A percentile compares a stretch with the other conserved stretches of the same genome.
These are phyloP conservation scores for Lucilia cuprina DNA, from an alignment of 1,140 invertebrate genomes.

Conservation along the genomic window DNA sequence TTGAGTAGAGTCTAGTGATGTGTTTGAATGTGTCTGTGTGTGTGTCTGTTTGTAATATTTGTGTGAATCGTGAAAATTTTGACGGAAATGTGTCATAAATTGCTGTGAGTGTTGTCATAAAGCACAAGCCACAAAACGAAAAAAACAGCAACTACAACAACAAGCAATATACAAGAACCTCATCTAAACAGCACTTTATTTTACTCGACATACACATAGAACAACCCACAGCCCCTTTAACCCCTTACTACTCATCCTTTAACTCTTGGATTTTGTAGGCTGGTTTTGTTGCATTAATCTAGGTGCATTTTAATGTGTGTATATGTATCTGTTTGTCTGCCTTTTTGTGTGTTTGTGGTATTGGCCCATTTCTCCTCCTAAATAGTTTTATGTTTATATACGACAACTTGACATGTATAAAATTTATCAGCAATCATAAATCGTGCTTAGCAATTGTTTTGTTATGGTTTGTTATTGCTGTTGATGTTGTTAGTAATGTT, in stretches of 20 bases:
- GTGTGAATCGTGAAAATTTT: constrained; percentile 52
- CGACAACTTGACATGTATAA: constrained; percentile 36
- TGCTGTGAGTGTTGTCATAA: constrained; percentile 50
- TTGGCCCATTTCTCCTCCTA: constrained; percentile 21
- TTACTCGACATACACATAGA: not conserved
- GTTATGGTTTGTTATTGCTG: constrained; percentile 20
- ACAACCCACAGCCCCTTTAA: not conserved
- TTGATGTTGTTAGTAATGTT: not conserved
- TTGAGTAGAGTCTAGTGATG: not conserved
- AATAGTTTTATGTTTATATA: constrained; percentile 32
- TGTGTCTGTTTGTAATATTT: constrained; percentile 28
- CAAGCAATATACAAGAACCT: not conserved
- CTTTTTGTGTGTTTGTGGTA: not conserved
- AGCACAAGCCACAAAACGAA: constrained; percentile 37
- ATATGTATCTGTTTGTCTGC: not conserved
- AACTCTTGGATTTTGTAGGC: not conserved
- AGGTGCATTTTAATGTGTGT: not conserved
- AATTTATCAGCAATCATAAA: constrained; percentile 41
- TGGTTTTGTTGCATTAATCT: not conserved
- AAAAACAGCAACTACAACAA: constrained; percentile 16
- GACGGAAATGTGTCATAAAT: constrained; percentile 61
- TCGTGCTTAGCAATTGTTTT: constrained; percentile 39
- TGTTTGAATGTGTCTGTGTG: constrained; percentile 10
- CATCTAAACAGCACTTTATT: not conserved
- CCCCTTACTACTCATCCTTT: not conserved